These are phyloP conservation scores for Toxonevra muliebris DNA, from an alignment of 2,888 invertebrate genomes.

Conservation along the genomic window DNA sequence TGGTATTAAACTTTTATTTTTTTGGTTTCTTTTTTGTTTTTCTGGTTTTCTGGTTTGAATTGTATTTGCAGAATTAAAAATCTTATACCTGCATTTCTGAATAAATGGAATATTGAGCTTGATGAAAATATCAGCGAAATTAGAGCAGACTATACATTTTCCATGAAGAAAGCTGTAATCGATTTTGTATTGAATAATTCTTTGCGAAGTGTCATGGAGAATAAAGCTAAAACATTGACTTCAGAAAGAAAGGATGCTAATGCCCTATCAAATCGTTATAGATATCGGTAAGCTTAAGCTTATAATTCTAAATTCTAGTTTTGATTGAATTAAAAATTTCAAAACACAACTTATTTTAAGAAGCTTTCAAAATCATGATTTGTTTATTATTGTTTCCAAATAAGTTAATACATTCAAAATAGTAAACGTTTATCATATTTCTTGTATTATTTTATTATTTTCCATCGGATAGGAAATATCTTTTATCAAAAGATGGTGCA, in stretches of 20 bases:
- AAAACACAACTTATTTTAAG: no score
- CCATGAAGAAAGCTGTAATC: constrained; percentile 90
- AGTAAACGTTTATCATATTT: no score
- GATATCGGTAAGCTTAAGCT: constrained; percentile 65
- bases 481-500: no score
- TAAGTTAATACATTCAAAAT: no score
- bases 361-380: no score
- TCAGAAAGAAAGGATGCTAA: constrained; percentile 69
- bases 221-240: constrained; percentile 44
- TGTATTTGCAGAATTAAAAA: constrained; percentile 69
- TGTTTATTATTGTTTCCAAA: no score
- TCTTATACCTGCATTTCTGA: constrained; percentile 72
- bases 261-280: constrained; percentile 74
- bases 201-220: constrained; percentile 51
- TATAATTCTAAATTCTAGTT: background rate
- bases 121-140: constrained; percentile 77
- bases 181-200: constrained; percentile 91
- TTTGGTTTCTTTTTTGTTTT: constrained; percentile 5
- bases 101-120: constrained; percentile 71
- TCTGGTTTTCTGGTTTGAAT: background rate
- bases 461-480: no score
- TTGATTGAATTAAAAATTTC: no score
- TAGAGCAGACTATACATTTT: constrained; percentile 84
- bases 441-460: no score
- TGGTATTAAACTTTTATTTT: background rate